Evolutionary conservation across 2,797 vertebrate species (phyloP), one percentile per base, ranked within the genome.

Genomic region (Siniperca obscura): DNA sequence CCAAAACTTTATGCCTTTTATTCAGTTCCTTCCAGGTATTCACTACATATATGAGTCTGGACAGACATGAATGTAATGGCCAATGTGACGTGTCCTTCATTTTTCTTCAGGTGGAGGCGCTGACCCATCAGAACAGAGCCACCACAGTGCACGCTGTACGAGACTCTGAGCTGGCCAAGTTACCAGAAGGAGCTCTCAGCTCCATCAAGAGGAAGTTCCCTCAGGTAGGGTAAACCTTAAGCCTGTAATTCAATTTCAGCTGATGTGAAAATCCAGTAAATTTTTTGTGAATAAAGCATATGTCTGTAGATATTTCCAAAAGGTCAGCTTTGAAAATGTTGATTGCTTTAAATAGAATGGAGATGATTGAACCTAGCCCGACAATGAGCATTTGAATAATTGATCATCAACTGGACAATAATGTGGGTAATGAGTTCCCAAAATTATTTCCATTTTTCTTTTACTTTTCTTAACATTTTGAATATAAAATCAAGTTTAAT

Each of bases 181-280:
- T 99, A 10, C 98, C 98, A 0, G 96, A 97, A 34, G 97, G 98
- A 4, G 98, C 98, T 0, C 96, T 99, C 46, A 97, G 95, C 0
- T 98, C 97, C 30, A 98, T 99, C 94, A 99, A 99, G 86, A 97
- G 98, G 90, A 97, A 96, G 81, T 98, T 97, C 87, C 98, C 97
- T 0, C 98, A 99, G 97, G 98, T 97, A 70, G 4, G 7, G 16
- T 38, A 10, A 34, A 74, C 3, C 44, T 74, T 27, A 16, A 4
- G 25, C 30, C 4, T 74, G 48, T 25, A 70, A 42, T 44, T 22
- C 9, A 12, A 42, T 69, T 61, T 40, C 8, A 42, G 27, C 9
- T 48, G 5, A 71, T 5, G 10, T 69, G 10, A 73, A 77, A 72
- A 50, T 1, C 10, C n/a, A 16, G 14, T 76, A 50, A 0, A 27